Percentiles rank a stretch among this genome's conserved stretches.
Evolutionary conservation across 2,113 vertebrate species (phyloP).

Genomic region (Trichechus manatus): DNA sequence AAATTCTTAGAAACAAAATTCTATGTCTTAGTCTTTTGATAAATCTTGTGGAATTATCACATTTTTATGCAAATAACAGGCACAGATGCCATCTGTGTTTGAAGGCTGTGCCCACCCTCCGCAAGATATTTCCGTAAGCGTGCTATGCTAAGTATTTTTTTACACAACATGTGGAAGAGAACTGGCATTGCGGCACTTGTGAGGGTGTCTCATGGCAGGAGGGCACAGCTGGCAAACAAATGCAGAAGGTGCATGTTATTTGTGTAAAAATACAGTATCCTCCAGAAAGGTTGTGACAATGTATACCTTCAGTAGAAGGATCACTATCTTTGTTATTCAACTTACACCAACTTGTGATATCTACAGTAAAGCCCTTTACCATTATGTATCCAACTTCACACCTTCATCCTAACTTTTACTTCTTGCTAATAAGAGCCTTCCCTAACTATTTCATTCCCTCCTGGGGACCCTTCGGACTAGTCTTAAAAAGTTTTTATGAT

Average conservation of each 20-base stretch:
- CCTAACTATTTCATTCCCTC: not conserved
- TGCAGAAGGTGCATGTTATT: too few relatives aligned
- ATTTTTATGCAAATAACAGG: too few relatives aligned
- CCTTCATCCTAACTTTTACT: not conserved
- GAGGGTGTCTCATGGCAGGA: too few relatives aligned
- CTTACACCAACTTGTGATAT: not conserved
- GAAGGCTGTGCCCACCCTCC: too few relatives aligned
- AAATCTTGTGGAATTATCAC: not conserved
- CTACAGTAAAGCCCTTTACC: not conserved
- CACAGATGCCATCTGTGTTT: too few relatives aligned
- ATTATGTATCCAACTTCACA: not conserved
- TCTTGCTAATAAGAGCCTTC: not conserved
- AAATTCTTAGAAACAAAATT: not conserved
- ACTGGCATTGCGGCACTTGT: too few relatives aligned
- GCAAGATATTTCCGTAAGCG: too few relatives aligned
- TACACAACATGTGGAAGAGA: too few relatives aligned
- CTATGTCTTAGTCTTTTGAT: not conserved
- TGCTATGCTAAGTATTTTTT: too few relatives aligned
- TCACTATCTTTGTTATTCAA: not conserved
- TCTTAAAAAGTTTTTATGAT: not conserved
- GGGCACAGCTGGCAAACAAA: too few relatives aligned
- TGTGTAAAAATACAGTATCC: too few relatives aligned
- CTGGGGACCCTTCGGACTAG: not conserved
- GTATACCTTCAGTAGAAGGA: accelerated
- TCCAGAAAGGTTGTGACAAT: not conserved